A percentile compares a stretch with the other conserved stretches of the same genome.
phyloP scores from a whole-genome alignment of 1,140 invertebrate species.

The Cotesia vestalis region DNA sequence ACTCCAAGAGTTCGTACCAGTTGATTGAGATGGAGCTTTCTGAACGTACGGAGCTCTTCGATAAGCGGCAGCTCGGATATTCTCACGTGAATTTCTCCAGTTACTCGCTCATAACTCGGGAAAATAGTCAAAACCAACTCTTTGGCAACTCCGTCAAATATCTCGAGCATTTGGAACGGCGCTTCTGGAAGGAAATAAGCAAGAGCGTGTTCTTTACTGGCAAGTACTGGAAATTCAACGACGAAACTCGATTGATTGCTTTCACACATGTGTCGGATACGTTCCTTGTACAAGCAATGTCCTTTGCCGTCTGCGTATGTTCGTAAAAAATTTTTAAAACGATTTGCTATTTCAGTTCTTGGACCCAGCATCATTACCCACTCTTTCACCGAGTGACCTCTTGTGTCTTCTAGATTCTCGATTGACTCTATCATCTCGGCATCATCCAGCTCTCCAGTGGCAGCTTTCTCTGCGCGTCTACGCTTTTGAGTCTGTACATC shows the following conservation, averaged over 20 bases:
- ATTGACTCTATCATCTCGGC: constrained; percentile 93
- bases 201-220: constrained; percentile 88
- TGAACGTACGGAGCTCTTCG: constrained; percentile 94
- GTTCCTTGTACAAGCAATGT: constrained; percentile 90
- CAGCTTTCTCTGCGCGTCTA: constrained; percentile 84
- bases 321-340: constrained; percentile 95
- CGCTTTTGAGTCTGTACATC: constrained; percentile 77
- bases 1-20: constrained; percentile 93
- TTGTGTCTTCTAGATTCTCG: constrained; percentile 97
- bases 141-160: constrained; percentile 95
- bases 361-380: constrained; percentile 98
- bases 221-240: constrained; percentile 92
- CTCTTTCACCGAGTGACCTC: constrained; percentile 89
- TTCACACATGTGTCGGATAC: constrained; percentile 95
- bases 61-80: constrained; percentile 95
- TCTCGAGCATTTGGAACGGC: constrained; percentile 93
- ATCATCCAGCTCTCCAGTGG: constrained; percentile 81
- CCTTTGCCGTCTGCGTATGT: constrained; percentile 89
- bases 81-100: constrained; percentile 91
- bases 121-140: constrained; percentile 94
- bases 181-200: constrained; percentile 98
- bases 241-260: constrained; percentile 90
- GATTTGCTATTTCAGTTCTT: constrained; percentile 93
- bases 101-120: constrained; percentile 95
- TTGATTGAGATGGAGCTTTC: constrained; percentile 97